Evolutionary conservation across 2,888 invertebrate genomes (phyloP).

Genomic region (Entomobrya multifasciata): DNA sequence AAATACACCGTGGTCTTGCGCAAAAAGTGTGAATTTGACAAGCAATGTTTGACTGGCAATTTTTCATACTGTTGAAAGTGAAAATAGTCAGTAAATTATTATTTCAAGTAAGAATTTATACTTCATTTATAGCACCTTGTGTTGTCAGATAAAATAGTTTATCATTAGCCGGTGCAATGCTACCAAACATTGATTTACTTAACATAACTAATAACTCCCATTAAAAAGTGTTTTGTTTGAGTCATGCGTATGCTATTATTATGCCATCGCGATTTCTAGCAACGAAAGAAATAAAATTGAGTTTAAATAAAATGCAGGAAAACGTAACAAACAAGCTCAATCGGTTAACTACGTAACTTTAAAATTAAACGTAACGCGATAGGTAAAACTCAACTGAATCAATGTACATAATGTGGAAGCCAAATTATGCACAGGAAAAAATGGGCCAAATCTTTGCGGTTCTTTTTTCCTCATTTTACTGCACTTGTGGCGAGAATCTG

Average conservation of each 20-base stretch:
- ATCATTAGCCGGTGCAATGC: background rate
- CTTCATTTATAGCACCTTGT: background rate
- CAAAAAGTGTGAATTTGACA: background rate
- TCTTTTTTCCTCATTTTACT: constrained; percentile 19
- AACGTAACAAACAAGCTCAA: too few relatives aligned
- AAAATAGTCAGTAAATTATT: background rate
- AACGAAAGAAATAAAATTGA: too few relatives aligned
- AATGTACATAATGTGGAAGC: constrained; percentile 51
- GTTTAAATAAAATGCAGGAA: too few relatives aligned
- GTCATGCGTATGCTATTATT: too few relatives aligned
- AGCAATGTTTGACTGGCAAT: constrained; percentile 6
- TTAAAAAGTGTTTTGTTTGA: too few relatives aligned
- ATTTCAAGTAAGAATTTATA: background rate
- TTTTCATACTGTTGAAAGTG: background rate
- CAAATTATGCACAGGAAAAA: constrained; percentile 42
- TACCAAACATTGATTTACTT: background rate
- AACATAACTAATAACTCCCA: too few relatives aligned
- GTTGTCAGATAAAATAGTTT: background rate
- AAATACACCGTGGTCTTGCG: background rate
- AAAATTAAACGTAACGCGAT: background rate
- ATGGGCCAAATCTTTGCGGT: constrained; percentile 57
- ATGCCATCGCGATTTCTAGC: too few relatives aligned
- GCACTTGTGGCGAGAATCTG: constrained; percentile 53
- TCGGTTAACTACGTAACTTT: too few relatives aligned
- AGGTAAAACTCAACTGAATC: constrained; percentile 22